Evolutionary conservation across 1,140 invertebrate genomes (phyloP).

Genomic region (Nylanderia fulva): DNA sequence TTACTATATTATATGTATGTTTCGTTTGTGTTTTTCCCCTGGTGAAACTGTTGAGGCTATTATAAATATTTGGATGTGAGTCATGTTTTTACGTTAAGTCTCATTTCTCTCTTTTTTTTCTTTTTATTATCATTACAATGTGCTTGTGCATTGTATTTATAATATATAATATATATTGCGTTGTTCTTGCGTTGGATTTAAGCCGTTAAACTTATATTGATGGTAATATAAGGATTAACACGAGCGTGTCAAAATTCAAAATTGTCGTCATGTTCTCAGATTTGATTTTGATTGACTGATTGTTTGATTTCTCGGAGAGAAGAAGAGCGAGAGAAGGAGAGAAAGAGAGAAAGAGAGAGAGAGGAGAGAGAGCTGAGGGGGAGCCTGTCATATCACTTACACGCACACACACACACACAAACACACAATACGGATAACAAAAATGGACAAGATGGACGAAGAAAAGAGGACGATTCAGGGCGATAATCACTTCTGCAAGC

Average conservation of each 20-base stretch:
- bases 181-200: conserved; percentile 74
- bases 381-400: conserved; percentile 82
- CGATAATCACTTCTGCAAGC: conserved; percentile 74
- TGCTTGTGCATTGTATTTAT: conserved; percentile 69
- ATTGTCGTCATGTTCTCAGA: conserved; percentile 82
- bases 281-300: conserved; percentile 81
- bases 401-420: no score
- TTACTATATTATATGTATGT: conserved; percentile 85
- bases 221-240: conserved; percentile 82
- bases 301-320: conserved; percentile 81
- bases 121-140: conserved; percentile 69
- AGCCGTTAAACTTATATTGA: conserved; percentile 81
- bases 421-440: conserved; percentile 5
- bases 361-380: conserved; percentile 62
- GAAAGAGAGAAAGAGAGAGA: conserved; percentile 37
- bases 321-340: conserved; percentile 5
- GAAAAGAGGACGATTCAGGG: conserved; percentile 70
- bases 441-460: conserved; percentile 37
- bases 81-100: conserved; percentile 80
- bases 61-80: conserved; percentile 79
- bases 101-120: conserved; percentile 63
- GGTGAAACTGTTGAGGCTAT: conserved; percentile 86
- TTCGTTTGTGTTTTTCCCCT: conserved; percentile 85
- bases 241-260: conserved; percentile 86
- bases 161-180: conserved; percentile 67